Base-by-base conservation (phyloP, 2,797 vertebrate genomes). In the Octomys mimax region DNA sequence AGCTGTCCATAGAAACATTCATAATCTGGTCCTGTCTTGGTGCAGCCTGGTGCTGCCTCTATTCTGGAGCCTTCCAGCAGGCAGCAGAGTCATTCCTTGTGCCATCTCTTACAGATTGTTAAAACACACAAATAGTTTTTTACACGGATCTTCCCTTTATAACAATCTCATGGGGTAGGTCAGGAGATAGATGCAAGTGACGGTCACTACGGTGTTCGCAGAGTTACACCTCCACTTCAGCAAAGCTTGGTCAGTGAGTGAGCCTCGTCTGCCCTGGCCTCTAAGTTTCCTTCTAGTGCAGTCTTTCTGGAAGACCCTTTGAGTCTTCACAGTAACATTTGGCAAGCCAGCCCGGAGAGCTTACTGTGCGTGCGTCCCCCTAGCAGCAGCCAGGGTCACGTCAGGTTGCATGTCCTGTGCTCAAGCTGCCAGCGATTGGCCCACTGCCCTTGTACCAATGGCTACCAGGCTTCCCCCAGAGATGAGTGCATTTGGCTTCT, bases 141-240 rank as follows among this genome's bases (percentile, higher is more conserved):
- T 39, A 61, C 11, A 68, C 81, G 36, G 0, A 62, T 24, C 86
- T 95, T 82, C 64, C 57, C 54, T 80, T 84, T 89, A 36, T 46
- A 83, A 75, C 31, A 71, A 26, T 90, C 49, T 83, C 46, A 81
- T 68, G 75, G 57, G 9, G 4, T 57, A 52, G n/a, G 57, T 54
- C 75, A 92, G 75, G 80, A 85, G 36, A 59, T 85, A 82, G 89
- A 70, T 52, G n/a, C 84, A 70, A 86, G 19, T 46, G 66, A 52
- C 33, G 46, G 87, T 22, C 42, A 33, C 16, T 5, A 24, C 12
- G 10, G 18, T 54, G 21, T 21, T 91, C 71, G 80, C 87, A 81
- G 68, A 54, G 59, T 80, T 64, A 11, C 21, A 79, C 26, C 22
- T 59, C 10, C 4, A 6, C 46, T 68, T 89, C 21, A 6, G 19